A percentile compares a stretch with the other conserved stretches of the same genome.
Conservation (phyloP, 2,113 vertebrate genomes). For the Odontesthes bonariensis region DNA sequence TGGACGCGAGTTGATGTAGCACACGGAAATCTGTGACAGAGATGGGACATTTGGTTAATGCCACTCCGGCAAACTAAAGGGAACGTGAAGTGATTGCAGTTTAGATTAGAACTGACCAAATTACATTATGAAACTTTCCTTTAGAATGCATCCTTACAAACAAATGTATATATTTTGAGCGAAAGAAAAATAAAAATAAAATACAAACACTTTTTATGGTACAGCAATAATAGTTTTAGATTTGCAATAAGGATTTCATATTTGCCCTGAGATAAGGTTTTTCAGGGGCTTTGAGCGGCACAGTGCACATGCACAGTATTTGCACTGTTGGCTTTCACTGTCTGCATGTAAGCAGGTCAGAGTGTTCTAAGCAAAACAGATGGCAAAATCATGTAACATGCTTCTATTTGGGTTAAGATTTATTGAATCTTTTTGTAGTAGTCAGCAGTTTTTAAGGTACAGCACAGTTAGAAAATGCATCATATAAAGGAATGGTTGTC, state of each 20-base stretch:
- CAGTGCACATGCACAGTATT: not conserved
- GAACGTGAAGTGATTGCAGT: not conserved
- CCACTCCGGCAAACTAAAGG: not conserved
- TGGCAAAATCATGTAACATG: slow-evolving; percentile 17
- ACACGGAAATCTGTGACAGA: slow-evolving; percentile 88
- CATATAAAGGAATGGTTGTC: not conserved
- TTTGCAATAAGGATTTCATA: not conserved
- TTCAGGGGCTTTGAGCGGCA: not conserved
- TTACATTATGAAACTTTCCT: not conserved
- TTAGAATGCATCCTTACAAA: not conserved
- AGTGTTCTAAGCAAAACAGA: slow-evolving; percentile 40
- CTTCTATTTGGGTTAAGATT: not conserved
- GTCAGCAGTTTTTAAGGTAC: not conserved
- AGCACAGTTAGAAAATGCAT: not conserved
- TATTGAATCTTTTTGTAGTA: not conserved
- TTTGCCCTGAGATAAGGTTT: not conserved
- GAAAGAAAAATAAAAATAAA: not conserved
- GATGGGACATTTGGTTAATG: not conserved
- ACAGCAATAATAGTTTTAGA: not conserved
- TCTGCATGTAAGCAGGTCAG: slow-evolving; percentile 47
- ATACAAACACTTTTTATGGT: not conserved
- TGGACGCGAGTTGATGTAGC: slow-evolving; percentile 94
- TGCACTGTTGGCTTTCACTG: slow-evolving; percentile 27
- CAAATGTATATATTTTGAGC: not conserved
- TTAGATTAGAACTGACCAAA: not conserved